These are phyloP conservation scores for Ranitomeya imitator DNA, from an alignment of 2,113 vertebrate species.

Conservation along the genomic window DNA sequence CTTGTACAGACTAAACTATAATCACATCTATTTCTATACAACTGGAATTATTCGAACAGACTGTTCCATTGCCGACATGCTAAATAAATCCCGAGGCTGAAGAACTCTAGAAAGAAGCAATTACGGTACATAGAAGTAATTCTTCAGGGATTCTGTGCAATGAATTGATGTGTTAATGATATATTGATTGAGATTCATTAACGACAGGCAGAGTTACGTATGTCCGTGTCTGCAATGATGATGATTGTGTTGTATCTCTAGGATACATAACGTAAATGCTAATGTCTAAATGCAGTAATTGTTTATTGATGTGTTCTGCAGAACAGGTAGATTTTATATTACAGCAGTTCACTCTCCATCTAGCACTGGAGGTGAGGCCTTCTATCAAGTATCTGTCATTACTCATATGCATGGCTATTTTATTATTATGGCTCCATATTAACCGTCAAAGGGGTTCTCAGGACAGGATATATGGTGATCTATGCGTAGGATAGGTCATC, in stretches of 20 bases:
- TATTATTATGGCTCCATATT: no score
- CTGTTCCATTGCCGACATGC: neutral
- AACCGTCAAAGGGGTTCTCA: no score
- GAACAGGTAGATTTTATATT: neutral
- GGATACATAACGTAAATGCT: neutral
- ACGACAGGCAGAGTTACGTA: neutral
- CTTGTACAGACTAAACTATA: neutral
- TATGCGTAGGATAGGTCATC: no score
- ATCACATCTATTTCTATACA: constrained; percentile 8
- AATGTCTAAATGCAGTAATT: neutral
- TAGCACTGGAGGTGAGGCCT: neutral
- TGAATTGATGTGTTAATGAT: constrained; percentile 1
- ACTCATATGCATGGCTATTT: neutral
- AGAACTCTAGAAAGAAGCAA: neutral
- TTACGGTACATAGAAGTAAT: constrained; percentile 4
- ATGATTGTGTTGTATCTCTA: neutral
- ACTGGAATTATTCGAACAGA: neutral
- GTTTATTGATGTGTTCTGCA: neutral
- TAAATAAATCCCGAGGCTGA: constrained; percentile 8
- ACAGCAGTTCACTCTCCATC: neutral
- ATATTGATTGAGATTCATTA: neutral
- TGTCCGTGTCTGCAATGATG: neutral
- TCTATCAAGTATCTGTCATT: neutral
- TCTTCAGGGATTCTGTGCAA: neutral
- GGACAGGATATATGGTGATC: no score